Evolutionary conservation across 2,888 invertebrate species (phyloP), one percentile per base, ranked within the genome.

Genomic region (Pristionchus maxplancki): DNA sequence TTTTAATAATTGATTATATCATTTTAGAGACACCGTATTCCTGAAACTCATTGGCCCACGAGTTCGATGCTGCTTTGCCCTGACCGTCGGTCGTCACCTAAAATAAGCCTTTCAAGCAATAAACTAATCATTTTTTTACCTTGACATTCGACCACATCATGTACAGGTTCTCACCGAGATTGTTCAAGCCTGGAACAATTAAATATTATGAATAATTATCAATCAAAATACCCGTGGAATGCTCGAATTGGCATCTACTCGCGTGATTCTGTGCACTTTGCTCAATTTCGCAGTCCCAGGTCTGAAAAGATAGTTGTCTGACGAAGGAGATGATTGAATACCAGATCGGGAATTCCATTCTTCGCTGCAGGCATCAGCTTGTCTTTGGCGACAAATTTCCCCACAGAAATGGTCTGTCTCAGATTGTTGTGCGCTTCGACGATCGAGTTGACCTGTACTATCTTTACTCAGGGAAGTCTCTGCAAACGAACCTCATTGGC

Each of bases 151-250:
- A 48, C 31, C 34, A 64, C 62, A 86, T 53, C 86, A 64, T 86
- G 86, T 86, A 86, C n/a, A 86, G 62, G 31, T 86, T 86, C 67
- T 86, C 86, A 3, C 86, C 86, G 40, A 64, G 48, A 5, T 67
- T 67, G 48, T 86, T 86, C 13, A 67, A 20, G 9, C 64, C 62
- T 31, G 44, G 44, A 44, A 53, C 6, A 13, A 17, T 20, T 13
- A 34, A 67, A 34, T 34, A 15, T 6, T 28, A 44, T 11, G n/a
- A 34, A 44, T 44, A 44, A 44, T 44, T 6, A 44, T 9, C 11
- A 44, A 44, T 44, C 44, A 44, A 44, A n/a, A 9, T 40, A 78
- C 64, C 64, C 5, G 37, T 67, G n/a, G 48, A 62, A n/a, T 62
- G 62, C 67, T 86, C 64, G 44, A 86, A 86, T n/a, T 86, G n/a